These are phyloP conservation scores for Phaethon lepturus DNA, from an alignment of 2,113 vertebrate genomes.

Conservation along the genomic window DNA sequence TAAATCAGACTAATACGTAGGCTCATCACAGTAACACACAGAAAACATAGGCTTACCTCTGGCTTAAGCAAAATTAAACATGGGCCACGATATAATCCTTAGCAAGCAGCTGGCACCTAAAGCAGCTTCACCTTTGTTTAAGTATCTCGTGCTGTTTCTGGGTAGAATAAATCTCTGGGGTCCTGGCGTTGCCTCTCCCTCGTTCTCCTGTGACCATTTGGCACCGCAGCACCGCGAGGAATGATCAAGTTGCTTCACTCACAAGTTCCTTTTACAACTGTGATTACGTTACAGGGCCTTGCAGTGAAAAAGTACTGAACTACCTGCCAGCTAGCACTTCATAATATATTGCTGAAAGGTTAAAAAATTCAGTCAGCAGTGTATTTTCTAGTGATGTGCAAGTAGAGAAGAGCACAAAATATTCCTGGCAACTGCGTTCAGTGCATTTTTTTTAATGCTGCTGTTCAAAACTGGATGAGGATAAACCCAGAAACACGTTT, in stretches of 20 bases:
- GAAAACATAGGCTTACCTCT: constrained; percentile 70
- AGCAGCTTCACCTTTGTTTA: constrained; percentile 52
- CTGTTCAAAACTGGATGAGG: neutral
- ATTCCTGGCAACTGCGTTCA: neutral
- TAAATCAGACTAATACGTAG: neutral
- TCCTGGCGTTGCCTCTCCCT: constrained; percentile 15
- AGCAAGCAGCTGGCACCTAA: neutral
- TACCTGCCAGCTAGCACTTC: constrained; percentile 41
- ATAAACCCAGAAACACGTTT: neutral
- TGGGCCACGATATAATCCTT: constrained; percentile 1
- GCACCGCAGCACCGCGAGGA: constrained; percentile 15
- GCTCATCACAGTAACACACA: neutral
- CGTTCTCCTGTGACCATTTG: constrained; percentile 24
- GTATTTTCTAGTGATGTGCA: neutral
- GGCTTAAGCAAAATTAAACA: constrained; percentile 57
- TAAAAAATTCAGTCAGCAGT: constrained; percentile 3
- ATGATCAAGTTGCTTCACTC: constrained; percentile 65
- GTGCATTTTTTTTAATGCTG: neutral
- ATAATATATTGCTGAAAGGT: constrained; percentile 3
- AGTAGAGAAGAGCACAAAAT: neutral
- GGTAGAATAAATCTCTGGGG: constrained; percentile 28
- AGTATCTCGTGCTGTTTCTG: constrained; percentile 19
- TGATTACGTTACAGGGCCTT: constrained; percentile 59
- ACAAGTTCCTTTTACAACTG: constrained; percentile 54
- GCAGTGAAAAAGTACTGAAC: constrained; percentile 13